Evolutionary conservation across 1,140 invertebrate species (phyloP).

Genomic region (Ostrea edulis): DNA sequence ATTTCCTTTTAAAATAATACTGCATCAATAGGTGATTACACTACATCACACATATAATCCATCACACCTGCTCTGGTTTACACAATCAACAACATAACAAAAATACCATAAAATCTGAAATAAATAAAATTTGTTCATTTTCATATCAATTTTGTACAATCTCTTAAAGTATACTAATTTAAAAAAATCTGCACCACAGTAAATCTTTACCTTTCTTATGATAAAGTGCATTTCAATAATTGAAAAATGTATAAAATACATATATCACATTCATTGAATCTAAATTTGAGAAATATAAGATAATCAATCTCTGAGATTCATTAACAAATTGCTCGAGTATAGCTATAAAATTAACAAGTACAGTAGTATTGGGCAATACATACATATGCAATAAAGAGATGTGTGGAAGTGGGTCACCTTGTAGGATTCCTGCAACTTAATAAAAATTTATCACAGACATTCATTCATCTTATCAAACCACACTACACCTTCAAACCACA

Average conservation of each 20-base stretch:
- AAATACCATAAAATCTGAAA: conserved; percentile 37
- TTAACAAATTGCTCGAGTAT: conserved; percentile 8
- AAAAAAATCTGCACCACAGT: conserved; percentile 18
- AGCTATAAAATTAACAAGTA: neutral
- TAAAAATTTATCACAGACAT: conserved; percentile 33
- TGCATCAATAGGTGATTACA: conserved; percentile 21
- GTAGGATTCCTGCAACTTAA: conserved; percentile 30
- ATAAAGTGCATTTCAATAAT: neutral
- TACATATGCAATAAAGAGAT: neutral
- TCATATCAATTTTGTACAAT: neutral
- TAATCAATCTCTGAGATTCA: conserved; percentile 20
- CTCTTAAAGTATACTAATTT: neutral
- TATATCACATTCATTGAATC: conserved; percentile 19
- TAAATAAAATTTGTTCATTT: conserved; percentile 34
- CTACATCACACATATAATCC: conserved; percentile 7
- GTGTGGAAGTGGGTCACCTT: neutral
- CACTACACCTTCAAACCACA: neutral
- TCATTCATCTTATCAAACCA: conserved; percentile 22
- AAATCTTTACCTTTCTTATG: neutral
- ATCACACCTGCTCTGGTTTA: conserved; percentile 20
- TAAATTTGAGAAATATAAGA: neutral
- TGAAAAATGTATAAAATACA: neutral
- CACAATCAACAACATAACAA: conserved; percentile 29
- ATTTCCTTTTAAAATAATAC: conserved; percentile 36
- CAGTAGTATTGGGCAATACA: neutral